Percentiles rank a stretch among this genome's conserved stretches.
Conservation (phyloP, 2,888 invertebrate genomes). For the Spodoptera picta region DNA sequence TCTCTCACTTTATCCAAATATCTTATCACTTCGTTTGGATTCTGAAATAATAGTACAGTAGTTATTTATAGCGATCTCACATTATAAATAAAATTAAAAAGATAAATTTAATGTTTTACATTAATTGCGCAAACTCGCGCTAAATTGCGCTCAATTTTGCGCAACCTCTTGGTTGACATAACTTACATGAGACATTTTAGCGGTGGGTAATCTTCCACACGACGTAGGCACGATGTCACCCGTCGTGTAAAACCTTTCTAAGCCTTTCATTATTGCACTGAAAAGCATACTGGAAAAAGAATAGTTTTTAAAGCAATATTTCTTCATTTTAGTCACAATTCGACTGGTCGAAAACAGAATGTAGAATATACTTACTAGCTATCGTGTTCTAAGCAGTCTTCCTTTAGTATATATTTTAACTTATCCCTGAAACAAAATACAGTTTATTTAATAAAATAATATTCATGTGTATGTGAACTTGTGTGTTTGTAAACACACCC, state of each 20-base stretch:
- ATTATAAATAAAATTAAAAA: no score
- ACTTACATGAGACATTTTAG: constrained; percentile 75
- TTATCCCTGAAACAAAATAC: constrained; percentile 87
- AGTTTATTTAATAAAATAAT: neutral
- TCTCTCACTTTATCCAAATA: constrained; percentile 90
- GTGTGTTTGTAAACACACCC: no score
- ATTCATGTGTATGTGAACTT: no score
- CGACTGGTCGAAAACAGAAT: no score
- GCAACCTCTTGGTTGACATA: neutral
- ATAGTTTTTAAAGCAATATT: no score
- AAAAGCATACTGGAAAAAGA: constrained; percentile 87
- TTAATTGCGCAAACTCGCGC: no score
- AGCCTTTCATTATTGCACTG: constrained; percentile 89
- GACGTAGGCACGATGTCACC: constrained; percentile 86
- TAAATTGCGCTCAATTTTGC: constrained; percentile 6
- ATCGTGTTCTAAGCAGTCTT: constrained; percentile 92
- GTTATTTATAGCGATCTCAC: no score
- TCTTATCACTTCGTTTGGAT: constrained; percentile 88
- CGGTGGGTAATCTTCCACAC: constrained; percentile 82
- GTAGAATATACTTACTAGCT: constrained; percentile 90
- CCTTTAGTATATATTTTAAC: constrained; percentile 90
- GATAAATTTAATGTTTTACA: no score
- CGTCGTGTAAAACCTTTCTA: constrained; percentile 90
- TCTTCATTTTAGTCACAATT: no score
- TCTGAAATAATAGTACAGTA: constrained; percentile 62